Percentiles rank a stretch among this genome's conserved stretches.
Conservation (phyloP, 2,797 vertebrate species). For the Notolabrus celidotus region DNA sequence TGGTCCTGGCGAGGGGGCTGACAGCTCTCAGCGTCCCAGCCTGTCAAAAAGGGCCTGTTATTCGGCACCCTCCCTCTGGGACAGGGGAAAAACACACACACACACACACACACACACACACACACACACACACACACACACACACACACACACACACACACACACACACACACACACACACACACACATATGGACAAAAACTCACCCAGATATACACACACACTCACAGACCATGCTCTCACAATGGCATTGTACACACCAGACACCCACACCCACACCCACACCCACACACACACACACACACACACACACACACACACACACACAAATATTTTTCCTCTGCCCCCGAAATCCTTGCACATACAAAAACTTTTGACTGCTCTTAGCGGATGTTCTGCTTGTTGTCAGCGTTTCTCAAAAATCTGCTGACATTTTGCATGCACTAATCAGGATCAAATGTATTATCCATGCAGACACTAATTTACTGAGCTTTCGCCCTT, state of each 20-base stretch:
- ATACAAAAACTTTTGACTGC: constrained; percentile 87
- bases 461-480: constrained; percentile 84
- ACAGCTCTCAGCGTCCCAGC: constrained; percentile 93
- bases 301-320: constrained; percentile 58
- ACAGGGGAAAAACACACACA: constrained; percentile 69
- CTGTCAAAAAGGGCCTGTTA: constrained; percentile 93
- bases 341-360: constrained; percentile 66
- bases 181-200: constrained; percentile 53
- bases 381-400: constrained; percentile 84
- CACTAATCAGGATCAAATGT: constrained; percentile 89
- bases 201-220: constrained; percentile 29
- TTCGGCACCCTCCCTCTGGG: constrained; percentile 87
- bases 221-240: constrained; percentile 46
- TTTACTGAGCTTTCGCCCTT: constrained; percentile 82
- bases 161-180: constrained; percentile 47
- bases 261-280: constrained; percentile 12
- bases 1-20: constrained; percentile 88
- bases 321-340: constrained; percentile 63
- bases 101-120: constrained; percentile 29
- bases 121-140: constrained; percentile 19
- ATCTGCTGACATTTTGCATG: constrained; percentile 85
- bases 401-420: constrained; percentile 87
- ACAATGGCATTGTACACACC: constrained; percentile 68
- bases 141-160: constrained; percentile 29
- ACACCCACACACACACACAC: constrained; percentile 63